Evolutionary conservation across 2,113 vertebrate species (phyloP).

Genomic region (Leptodactylus fuscus): DNA sequence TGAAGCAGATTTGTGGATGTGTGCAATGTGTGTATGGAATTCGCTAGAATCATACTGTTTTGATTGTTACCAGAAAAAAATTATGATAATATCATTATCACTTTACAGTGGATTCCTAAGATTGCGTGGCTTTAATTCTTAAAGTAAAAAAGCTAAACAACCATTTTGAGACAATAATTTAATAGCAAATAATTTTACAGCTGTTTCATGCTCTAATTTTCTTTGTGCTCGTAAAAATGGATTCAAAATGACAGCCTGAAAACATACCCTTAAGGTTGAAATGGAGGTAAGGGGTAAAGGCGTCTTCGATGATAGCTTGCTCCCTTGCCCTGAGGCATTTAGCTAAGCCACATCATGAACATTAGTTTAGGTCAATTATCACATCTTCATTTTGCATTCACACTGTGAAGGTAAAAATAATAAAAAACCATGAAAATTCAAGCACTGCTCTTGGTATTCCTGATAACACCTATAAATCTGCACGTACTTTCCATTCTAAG

Average conservation of each 20-base stretch:
- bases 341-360: background rate
- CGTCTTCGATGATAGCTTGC: background rate
- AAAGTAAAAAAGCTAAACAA: background rate
- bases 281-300: background rate
- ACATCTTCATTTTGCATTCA: background rate
- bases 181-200: background rate
- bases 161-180: background rate
- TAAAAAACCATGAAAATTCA: conserved; percentile 9
- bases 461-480: background rate
- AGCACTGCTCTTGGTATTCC: background rate
- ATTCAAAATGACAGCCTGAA: background rate
- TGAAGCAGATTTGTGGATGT: no score
- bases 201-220: background rate
- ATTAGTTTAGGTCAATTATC: conserved; percentile 1
- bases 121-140: background rate
- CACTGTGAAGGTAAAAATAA: background rate
- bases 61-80: no score
- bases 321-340: background rate
- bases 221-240: background rate
- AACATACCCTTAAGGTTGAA: background rate
- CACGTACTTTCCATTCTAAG: background rate
- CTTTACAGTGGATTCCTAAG: no score
- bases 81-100: no score
- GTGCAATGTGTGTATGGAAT: no score
- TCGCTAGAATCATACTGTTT: no score